Conservation (phyloP, 2,113 vertebrate species). For the Brachyhypopomus gauderio region DNA sequence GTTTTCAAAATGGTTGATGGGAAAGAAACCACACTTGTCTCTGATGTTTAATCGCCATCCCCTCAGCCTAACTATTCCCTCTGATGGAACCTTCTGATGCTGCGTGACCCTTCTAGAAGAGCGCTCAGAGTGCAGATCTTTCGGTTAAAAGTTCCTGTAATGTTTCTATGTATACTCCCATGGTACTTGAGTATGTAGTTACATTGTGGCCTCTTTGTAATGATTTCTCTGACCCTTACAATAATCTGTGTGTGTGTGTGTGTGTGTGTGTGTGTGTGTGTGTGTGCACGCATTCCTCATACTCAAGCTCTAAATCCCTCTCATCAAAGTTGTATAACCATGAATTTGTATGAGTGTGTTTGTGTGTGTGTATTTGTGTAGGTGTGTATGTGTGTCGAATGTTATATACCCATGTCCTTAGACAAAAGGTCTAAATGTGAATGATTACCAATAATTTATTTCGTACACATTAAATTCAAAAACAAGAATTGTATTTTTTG, state of each 20-base stretch:
- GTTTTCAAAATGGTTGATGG: not conserved
- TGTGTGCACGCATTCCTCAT: too few species aligned
- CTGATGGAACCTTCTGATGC: not conserved
- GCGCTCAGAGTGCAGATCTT: not conserved
- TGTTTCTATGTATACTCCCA: not conserved
- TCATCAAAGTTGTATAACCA: too few species aligned
- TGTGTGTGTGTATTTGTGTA: not conserved
- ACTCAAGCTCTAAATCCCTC: not conserved
- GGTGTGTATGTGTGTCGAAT: not conserved
- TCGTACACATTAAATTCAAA: not conserved
- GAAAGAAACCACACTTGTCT: not conserved
- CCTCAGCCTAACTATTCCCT: not conserved
- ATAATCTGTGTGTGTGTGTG: not conserved
- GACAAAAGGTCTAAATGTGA: not conserved
- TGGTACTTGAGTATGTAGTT: too few species aligned
- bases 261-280: slow-evolving; percentile 23
- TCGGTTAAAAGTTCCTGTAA: not conserved
- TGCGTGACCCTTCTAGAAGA: not conserved
- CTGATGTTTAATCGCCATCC: not conserved
- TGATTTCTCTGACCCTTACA: not conserved
- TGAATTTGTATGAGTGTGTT: too few species aligned
- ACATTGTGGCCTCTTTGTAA: not conserved
- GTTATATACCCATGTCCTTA: too few species aligned
- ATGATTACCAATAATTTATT: not conserved
- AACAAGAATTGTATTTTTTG: not conserved